These are phyloP conservation scores for Hydractinia echinata DNA, from an alignment of 30 jellyfish, hydroid and myxozoan species.

Conservation along the genomic window DNA sequence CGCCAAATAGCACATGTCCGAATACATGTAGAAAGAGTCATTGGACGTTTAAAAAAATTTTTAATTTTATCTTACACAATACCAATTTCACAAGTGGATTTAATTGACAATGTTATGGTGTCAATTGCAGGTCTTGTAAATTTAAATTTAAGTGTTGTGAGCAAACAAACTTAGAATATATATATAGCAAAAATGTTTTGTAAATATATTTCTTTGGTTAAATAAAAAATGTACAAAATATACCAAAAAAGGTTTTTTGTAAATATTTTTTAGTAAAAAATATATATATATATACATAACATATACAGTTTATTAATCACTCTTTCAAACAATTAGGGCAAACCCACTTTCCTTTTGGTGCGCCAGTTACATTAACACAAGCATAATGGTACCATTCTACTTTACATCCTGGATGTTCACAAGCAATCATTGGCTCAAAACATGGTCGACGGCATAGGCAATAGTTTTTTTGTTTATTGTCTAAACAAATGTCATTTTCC, in stretches of 20 bases:
- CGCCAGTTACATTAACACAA: neutral
- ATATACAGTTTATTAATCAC: no score
- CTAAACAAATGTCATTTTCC: no score
- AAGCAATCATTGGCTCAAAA: slow-evolving; percentile 6
- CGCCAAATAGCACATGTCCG: slow-evolving; percentile 34
- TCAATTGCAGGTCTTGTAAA: slow-evolving; percentile 39
- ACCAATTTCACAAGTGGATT: slow-evolving; percentile 54
- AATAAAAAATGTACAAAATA: no score
- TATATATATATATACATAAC: no score
- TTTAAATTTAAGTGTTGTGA: slow-evolving; percentile 40
- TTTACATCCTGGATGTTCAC: neutral
- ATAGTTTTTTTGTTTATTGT: no score
- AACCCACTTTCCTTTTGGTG: neutral
- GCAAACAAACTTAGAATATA: neutral
- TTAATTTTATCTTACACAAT: slow-evolving; percentile 31
- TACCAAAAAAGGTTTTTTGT: no score
- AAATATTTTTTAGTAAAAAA: no score
- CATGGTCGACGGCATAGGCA: no score
- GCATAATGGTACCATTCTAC: no score
- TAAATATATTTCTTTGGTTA: no score
- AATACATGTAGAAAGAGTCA: no score
- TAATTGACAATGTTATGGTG: slow-evolving; percentile 42
- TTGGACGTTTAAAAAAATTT: slow-evolving; percentile 46
- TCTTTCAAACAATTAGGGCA: neutral
- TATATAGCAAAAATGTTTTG: no score